A percentile compares a stretch with the other conserved stretches of the same genome.
Evolutionary conservation across 2,888 invertebrate genomes (phyloP).

Genomic region (Blastobasis adustella): DNA sequence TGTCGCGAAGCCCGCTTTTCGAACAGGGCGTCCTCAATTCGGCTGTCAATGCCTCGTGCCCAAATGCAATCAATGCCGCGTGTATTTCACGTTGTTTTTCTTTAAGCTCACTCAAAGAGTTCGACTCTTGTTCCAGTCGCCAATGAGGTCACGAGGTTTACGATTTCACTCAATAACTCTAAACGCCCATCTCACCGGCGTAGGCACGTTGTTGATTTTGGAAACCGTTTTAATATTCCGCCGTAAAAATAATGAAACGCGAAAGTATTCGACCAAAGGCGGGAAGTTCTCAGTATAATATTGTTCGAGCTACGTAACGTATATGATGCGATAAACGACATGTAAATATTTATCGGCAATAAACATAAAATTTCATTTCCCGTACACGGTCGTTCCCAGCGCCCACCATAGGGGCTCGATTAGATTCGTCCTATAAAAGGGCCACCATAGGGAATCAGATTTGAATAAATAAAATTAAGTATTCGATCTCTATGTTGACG

Average conservation of each 20-base stretch:
- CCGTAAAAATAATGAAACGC: slow-evolving; percentile 23
- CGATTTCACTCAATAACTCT: slow-evolving; percentile 53
- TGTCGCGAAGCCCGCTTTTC: not conserved
- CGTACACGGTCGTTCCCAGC: slow-evolving; percentile 14
- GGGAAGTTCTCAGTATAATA: too few species aligned
- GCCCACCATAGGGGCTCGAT: slow-evolving; percentile 1
- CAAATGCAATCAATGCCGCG: slow-evolving; percentile 10
- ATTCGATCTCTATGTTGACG: slow-evolving; percentile 2
- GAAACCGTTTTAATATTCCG: slow-evolving; percentile 33
- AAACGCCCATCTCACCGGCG: slow-evolving; percentile 34
- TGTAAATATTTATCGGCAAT: slow-evolving; percentile 40
- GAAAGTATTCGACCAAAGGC: slow-evolving; percentile 21
- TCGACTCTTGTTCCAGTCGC: slow-evolving; percentile 9
- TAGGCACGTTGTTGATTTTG: slow-evolving; percentile 38
- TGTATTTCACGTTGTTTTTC: not conserved
- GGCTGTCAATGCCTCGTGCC: slow-evolving; percentile 4
- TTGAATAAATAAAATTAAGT: slow-evolving; percentile 6
- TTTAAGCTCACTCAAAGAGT: not conserved
- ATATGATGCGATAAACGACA: slow-evolving; percentile 36
- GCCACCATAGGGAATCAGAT: slow-evolving; percentile 2
- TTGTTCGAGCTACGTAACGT: too few species aligned
- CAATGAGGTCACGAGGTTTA: slow-evolving; percentile 57
- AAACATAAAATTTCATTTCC: slow-evolving; percentile 32
- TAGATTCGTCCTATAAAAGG: slow-evolving; percentile 4
- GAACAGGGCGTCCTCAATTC: slow-evolving; percentile 13